Evolutionary conservation across 2,888 invertebrate species (phyloP).

Genomic region (Netelia inedita): DNA sequence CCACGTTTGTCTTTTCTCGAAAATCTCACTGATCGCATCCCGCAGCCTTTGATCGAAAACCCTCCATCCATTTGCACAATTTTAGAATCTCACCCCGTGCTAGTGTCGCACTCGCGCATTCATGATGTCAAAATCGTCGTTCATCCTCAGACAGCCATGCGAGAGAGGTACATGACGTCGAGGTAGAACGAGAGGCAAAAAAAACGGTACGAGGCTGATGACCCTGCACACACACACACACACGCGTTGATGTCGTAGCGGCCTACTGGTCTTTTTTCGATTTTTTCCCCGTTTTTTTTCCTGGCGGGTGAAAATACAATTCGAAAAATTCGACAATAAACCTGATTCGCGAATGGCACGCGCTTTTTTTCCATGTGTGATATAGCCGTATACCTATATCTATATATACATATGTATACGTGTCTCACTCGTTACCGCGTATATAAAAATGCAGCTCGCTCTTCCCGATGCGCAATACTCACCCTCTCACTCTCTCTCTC

Average conservation of each 20-base stretch:
- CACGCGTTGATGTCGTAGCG: not conserved
- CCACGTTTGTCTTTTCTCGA: no score
- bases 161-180: not conserved
- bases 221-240: conserved; percentile 27
- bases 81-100: not conserved
- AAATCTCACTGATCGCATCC: no score
- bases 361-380: conserved; percentile 32
- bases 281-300: conserved; percentile 13
- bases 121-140: conserved; percentile 42
- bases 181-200: conserved; percentile 49
- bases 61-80: not conserved
- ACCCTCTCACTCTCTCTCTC: conserved; percentile 61
- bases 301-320: conserved; percentile 61
- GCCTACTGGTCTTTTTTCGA: conserved; percentile 5
- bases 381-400: not conserved
- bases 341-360: conserved; percentile 61
- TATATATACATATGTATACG: not conserved
- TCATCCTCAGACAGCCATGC: conserved; percentile 45
- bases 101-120: conserved; percentile 31
- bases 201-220: conserved; percentile 59
- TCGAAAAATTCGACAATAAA: conserved; percentile 70
- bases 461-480: conserved; percentile 59
- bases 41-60: no score
- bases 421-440: conserved; percentile 39
- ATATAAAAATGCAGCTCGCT: conserved; percentile 49